These are phyloP conservation scores for Phrixothrix hirtus DNA, from an alignment of 2,888 invertebrate species.

Conservation along the genomic window DNA sequence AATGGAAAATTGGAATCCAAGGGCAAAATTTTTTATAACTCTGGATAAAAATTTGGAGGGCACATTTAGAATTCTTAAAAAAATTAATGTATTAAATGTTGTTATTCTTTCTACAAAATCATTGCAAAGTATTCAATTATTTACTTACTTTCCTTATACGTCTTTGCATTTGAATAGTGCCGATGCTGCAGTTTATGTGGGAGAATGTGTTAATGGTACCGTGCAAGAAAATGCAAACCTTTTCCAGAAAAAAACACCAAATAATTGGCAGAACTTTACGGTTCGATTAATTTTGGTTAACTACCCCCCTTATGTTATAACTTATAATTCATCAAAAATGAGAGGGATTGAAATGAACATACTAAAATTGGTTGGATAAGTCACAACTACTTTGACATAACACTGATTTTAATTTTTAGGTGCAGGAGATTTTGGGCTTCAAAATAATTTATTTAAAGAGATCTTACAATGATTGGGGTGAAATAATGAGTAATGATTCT, in stretches of 20 bases:
- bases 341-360: constrained; percentile 10
- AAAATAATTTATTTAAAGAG: neutral
- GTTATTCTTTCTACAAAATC: neutral
- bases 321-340: neutral
- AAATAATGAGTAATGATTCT: constrained; percentile 1
- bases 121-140: neutral
- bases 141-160: constrained; percentile 14
- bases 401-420: neutral
- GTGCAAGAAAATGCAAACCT: constrained; percentile 1
- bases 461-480: constrained; percentile 1
- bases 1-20: constrained; percentile 11
- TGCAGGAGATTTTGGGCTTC: constrained; percentile 3
- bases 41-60: neutral
- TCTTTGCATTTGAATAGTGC: neutral
- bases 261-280: constrained; percentile 6
- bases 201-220: constrained; percentile 1
- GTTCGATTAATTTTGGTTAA: neutral
- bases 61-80: neutral
- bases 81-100: constrained; percentile 4
- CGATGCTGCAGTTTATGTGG: constrained; percentile 1
- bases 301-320: constrained; percentile 13
- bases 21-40: constrained; percentile 15
- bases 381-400: neutral
- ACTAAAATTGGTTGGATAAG: constrained; percentile 6
- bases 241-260: constrained; percentile 9